phyloP scores from a whole-genome alignment of 2,113 vertebrate species.

The Sarotherodon lohbergeri region DNA sequence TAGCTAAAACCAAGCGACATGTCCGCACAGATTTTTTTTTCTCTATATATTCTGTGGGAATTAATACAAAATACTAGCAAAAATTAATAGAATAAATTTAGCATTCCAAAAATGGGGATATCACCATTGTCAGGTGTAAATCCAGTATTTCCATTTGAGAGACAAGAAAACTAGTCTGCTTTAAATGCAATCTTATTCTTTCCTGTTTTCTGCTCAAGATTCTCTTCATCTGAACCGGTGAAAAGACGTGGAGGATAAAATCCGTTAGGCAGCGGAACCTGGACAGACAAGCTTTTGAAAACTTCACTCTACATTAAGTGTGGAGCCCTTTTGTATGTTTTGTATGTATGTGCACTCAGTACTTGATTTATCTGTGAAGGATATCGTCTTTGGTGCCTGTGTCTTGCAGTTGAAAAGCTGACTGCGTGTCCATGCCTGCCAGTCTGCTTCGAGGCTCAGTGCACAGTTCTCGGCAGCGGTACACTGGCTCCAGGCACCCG shows the following conservation, averaged over 20 bases:
- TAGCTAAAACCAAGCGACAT: neutral
- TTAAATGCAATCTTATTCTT: neutral
- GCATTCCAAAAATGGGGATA: neutral
- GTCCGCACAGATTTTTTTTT: neutral
- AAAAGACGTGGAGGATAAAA: neutral
- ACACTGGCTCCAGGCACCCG: neutral
- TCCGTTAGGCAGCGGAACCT: neutral
- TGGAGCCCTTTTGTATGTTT: neutral
- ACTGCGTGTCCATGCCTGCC: neutral
- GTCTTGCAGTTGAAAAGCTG: neutral
- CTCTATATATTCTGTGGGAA: neutral
- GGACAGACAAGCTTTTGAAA: neutral
- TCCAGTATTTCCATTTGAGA: neutral
- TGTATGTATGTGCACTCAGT: neutral
- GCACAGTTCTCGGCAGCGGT: neutral
- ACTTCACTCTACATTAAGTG: neutral
- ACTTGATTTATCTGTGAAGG: neutral
- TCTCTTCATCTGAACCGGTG: neutral
- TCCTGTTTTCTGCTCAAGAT: neutral
- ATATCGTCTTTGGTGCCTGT: neutral
- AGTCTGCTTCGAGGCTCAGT: neutral
- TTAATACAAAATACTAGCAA: neutral
- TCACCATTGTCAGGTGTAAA: neutral
- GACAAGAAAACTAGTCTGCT: neutral
- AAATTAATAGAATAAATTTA: neutral